Conservation (phyloP, 2,888 invertebrate species). For the Nysson spinosus region DNA sequence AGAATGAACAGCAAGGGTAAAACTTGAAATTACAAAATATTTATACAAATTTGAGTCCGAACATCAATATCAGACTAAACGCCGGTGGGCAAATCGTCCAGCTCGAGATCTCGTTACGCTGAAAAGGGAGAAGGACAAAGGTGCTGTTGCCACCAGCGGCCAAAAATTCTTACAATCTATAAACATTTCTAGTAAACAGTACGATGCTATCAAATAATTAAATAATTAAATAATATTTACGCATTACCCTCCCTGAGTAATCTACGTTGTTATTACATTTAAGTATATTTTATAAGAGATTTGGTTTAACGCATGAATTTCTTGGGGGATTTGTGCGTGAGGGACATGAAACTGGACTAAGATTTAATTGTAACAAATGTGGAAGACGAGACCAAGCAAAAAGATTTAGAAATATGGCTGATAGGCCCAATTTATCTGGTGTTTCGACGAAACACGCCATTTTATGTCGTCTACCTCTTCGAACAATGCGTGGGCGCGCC, state of each 20-base stretch:
- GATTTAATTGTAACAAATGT: slow-evolving; percentile 48
- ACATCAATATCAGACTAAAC: slow-evolving; percentile 49
- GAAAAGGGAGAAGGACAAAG: slow-evolving; percentile 65
- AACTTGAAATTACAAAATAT: slow-evolving; percentile 58
- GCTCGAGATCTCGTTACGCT: slow-evolving; percentile 69
- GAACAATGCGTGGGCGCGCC: slow-evolving; percentile 68
- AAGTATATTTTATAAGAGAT: slow-evolving; percentile 32
- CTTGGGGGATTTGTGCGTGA: slow-evolving; percentile 26
- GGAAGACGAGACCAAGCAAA: slow-evolving; percentile 44
- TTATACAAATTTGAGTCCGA: slow-evolving; percentile 61
- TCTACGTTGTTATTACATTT: slow-evolving; percentile 37
- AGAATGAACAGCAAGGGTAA: slow-evolving; percentile 42
- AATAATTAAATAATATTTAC: slow-evolving; percentile 40
- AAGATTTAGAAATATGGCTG: slow-evolving; percentile 1
- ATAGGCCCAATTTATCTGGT: background rate
- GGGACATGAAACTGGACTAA: slow-evolving; percentile 39
- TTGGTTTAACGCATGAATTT: slow-evolving; percentile 28
- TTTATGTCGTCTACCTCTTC: slow-evolving; percentile 18
- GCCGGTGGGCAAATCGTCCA: slow-evolving; percentile 64
- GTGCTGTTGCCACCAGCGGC: slow-evolving; percentile 48
- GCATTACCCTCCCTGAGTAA: slow-evolving; percentile 47
- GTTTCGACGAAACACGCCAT: slow-evolving; percentile 20
- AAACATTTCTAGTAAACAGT: slow-evolving; percentile 41
- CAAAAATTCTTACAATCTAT: slow-evolving; percentile 67
- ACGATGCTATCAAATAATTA: slow-evolving; percentile 24